These are phyloP conservation scores for Triops longicaudatus DNA, from an alignment of 1,140 invertebrate genomes.

Conservation along the genomic window DNA sequence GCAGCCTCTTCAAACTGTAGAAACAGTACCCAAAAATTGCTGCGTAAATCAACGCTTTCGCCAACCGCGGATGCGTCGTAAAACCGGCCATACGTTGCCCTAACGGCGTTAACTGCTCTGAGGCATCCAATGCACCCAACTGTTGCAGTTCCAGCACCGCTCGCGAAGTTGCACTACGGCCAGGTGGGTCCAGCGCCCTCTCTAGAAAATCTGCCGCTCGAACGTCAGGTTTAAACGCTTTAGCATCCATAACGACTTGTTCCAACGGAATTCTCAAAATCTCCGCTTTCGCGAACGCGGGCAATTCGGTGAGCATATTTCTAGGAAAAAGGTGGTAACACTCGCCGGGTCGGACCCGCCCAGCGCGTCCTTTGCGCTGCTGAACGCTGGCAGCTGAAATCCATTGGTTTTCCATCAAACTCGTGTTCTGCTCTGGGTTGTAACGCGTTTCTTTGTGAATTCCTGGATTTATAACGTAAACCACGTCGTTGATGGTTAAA, in stretches of 20 bases:
- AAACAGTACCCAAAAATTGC: slow-evolving; percentile 43
- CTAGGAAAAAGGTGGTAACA: slow-evolving; percentile 64
- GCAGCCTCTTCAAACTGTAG: neutral
- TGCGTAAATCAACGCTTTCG: slow-evolving; percentile 46
- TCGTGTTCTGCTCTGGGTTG: slow-evolving; percentile 32
- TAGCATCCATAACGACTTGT: slow-evolving; percentile 50
- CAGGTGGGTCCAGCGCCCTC: slow-evolving; percentile 49
- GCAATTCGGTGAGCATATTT: slow-evolving; percentile 42
- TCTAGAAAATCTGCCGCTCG: slow-evolving; percentile 45
- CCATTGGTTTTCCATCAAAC: slow-evolving; percentile 42
- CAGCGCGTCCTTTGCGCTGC: slow-evolving; percentile 58
- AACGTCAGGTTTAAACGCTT: slow-evolving; percentile 40
- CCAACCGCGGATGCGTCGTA: slow-evolving; percentile 47
- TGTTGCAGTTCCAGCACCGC: slow-evolving; percentile 47
- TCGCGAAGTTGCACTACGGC: slow-evolving; percentile 37
- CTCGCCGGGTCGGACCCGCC: slow-evolving; percentile 61
- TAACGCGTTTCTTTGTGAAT: slow-evolving; percentile 42
- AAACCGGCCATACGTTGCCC: slow-evolving; percentile 47
- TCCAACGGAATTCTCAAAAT: slow-evolving; percentile 52
- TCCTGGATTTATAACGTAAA: slow-evolving; percentile 47
- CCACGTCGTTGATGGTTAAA: slow-evolving; percentile 47
- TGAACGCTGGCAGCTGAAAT: slow-evolving; percentile 52
- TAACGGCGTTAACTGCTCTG: slow-evolving; percentile 49
- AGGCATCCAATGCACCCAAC: slow-evolving; percentile 46
- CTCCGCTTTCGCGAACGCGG: slow-evolving; percentile 49